These are phyloP conservation scores for Oreochromis mossambicus DNA, from an alignment of 2,797 vertebrate genomes.

Conservation along the genomic window DNA sequence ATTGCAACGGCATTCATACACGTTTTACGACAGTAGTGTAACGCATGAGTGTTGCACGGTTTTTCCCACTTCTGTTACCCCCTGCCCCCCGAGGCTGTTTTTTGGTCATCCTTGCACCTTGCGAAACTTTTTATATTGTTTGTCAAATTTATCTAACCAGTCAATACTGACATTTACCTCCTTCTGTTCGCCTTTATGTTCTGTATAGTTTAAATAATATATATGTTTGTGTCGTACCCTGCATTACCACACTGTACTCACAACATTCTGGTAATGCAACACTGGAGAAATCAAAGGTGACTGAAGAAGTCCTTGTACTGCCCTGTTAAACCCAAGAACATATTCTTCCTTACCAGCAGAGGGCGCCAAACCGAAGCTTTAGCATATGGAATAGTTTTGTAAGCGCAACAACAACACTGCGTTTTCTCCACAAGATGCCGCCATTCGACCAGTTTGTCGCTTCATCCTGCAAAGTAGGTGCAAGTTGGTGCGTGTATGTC, in stretches of 20 bases:
- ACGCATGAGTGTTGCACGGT: constrained; percentile 1
- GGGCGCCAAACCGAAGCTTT: background rate
- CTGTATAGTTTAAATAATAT: background rate
- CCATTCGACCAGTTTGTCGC: background rate
- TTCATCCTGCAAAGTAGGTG: background rate
- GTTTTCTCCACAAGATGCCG: constrained; percentile 41
- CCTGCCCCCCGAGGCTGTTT: accelerated
- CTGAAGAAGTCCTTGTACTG: background rate
- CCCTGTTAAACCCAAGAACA: background rate
- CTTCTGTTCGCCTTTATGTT: background rate
- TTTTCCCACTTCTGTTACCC: background rate
- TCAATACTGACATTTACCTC: background rate
- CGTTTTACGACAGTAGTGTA: constrained; percentile 74
- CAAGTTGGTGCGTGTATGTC: background rate
- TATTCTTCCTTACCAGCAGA: constrained; percentile 1
- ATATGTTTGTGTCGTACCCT: accelerated
- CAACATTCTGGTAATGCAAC: background rate
- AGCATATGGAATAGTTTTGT: background rate
- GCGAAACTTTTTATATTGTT: background rate
- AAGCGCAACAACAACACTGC: background rate
- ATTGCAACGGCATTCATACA: constrained; percentile 58
- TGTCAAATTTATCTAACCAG: accelerated
- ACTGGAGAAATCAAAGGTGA: background rate
- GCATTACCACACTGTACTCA: background rate
- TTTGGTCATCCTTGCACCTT: background rate